Percentiles rank a stretch among this genome's conserved stretches.
phyloP scores from a whole-genome alignment of 2,888 invertebrate genomes.

The Drosophila affinis region DNA sequence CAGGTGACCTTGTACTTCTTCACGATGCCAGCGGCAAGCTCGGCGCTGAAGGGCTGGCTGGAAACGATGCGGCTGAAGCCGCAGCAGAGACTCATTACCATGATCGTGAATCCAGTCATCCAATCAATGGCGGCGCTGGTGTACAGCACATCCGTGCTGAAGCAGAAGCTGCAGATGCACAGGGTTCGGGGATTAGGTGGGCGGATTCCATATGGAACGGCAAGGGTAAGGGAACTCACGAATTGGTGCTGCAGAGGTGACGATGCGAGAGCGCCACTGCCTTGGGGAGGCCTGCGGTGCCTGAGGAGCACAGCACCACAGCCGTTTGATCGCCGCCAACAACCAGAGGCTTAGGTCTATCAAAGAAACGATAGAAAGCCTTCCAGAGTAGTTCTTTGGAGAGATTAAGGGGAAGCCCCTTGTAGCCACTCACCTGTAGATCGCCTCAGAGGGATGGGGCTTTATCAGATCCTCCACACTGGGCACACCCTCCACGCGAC shows the following conservation, averaged over 20 bases:
- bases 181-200: rapidly evolving
- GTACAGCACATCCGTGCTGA: conserved; percentile 49
- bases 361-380: background rate
- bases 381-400: background rate
- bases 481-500: conserved; percentile 43
- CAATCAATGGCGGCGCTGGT: conserved; percentile 71
- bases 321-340: conserved; percentile 52
- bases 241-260: conserved; percentile 20
- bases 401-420: background rate
- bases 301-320: conserved; percentile 70
- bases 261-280: conserved; percentile 63
- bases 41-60: conserved; percentile 51
- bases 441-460: conserved; percentile 37
- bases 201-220: background rate
- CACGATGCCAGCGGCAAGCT: conserved; percentile 46
- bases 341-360: conserved; percentile 43
- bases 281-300: conserved; percentile 72
- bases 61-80: conserved; percentile 62
- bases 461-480: conserved; percentile 50
- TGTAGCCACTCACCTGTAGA: conserved; percentile 42
- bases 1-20: conserved; percentile 54
- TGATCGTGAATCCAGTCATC: conserved; percentile 58
- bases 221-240: conserved; percentile 25
- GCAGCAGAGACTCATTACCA: conserved; percentile 30
- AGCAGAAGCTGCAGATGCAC: conserved; percentile 28